Conservation (phyloP, 2,888 invertebrate species). For the Trissoscelio sp. region DNA sequence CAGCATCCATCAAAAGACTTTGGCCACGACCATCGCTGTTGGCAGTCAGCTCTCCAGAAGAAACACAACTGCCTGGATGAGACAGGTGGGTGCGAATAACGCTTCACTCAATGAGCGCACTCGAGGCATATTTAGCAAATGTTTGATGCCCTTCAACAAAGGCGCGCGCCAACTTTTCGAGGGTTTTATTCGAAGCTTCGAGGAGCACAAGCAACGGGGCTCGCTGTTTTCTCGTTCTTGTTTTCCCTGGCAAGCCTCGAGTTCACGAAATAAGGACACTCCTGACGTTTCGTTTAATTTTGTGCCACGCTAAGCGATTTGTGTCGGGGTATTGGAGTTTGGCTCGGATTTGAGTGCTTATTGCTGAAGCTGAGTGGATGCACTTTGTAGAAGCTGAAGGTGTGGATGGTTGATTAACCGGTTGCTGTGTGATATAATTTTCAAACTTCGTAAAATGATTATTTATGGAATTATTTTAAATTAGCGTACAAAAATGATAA, state of each 20-base stretch:
- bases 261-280: constrained; percentile 41
- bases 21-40: constrained; percentile 84
- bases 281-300: constrained; percentile 47
- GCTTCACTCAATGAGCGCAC: constrained; percentile 40
- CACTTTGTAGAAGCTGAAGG: neutral
- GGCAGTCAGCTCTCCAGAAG: constrained; percentile 75
- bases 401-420: neutral
- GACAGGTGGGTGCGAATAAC: constrained; percentile 76
- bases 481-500: neutral
- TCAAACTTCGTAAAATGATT: too few relatives aligned
- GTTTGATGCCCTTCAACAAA: constrained; percentile 39
- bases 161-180: constrained; percentile 40
- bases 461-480: too few relatives aligned
- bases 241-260: constrained; percentile 25
- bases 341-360: neutral
- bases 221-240: constrained; percentile 9
- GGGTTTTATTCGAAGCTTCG: constrained; percentile 16
- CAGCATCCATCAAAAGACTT: constrained; percentile 84
- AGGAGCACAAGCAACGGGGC: neutral
- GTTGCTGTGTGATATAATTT: neutral
- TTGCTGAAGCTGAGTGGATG: constrained; percentile 2
- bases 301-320: constrained; percentile 29
- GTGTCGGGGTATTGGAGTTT: constrained; percentile 2
- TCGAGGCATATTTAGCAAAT: constrained; percentile 41
- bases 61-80: constrained; percentile 81